A percentile compares a stretch with the other conserved stretches of the same genome.
Evolutionary conservation across 2,113 vertebrate species (phyloP).

Genomic region (Protobothrops flavoviridis): DNA sequence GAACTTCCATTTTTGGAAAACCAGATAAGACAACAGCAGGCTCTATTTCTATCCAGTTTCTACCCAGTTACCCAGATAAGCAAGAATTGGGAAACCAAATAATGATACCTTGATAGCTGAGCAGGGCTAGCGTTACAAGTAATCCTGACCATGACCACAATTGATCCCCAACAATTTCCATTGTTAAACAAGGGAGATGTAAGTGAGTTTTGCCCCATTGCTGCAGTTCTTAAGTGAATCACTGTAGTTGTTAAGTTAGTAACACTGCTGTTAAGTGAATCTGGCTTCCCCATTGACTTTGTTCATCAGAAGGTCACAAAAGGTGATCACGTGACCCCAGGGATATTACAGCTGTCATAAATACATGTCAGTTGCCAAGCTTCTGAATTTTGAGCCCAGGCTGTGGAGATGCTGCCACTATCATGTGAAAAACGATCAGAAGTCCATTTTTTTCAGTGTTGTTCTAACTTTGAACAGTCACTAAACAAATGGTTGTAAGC

Average conservation of each 20-base stretch:
- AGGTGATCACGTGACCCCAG: too few species aligned
- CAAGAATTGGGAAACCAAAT: background rate
- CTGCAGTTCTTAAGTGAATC: too few species aligned
- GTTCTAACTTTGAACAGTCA: background rate
- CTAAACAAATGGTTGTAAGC: too few species aligned
- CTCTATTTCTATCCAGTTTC: constrained; percentile 9
- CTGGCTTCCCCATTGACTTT: too few species aligned
- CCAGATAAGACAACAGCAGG: constrained; percentile 8
- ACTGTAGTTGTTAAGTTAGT: too few species aligned
- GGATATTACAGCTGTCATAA: too few species aligned
- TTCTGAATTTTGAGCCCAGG: too few species aligned
- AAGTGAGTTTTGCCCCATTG: background rate
- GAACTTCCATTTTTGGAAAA: constrained; percentile 21
- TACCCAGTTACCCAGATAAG: background rate
- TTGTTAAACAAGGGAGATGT: background rate
- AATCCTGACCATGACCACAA: background rate
- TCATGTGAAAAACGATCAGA: background rate
- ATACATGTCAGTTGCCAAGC: too few species aligned
- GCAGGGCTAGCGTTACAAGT: background rate
- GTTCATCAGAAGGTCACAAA: too few species aligned
- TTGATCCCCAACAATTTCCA: background rate
- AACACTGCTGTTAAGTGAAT: too few species aligned
- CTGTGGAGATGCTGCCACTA: background rate
- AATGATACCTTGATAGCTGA: background rate
- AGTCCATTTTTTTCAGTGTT: too few species aligned